Conservation (phyloP, 1,140 invertebrate species). For the Agrypnia vestita region DNA sequence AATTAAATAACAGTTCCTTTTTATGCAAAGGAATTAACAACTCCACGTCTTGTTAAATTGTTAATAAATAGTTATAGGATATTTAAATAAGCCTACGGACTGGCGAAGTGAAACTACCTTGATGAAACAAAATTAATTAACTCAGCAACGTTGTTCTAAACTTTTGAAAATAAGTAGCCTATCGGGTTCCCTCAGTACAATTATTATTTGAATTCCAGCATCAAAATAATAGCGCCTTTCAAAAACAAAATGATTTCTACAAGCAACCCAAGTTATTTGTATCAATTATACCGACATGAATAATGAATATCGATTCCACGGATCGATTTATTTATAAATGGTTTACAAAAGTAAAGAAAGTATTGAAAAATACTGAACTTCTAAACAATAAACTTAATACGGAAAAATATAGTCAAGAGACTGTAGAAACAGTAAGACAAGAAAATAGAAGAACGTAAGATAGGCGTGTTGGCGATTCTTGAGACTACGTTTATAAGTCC, state of each 20-base stretch:
- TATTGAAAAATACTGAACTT: too few relatives aligned
- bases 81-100: constrained; percentile 24
- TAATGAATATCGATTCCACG: too few relatives aligned
- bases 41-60: constrained; percentile 17
- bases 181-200: constrained; percentile 1
- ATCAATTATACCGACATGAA: too few relatives aligned
- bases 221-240: neutral
- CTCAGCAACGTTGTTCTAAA: constrained; percentile 21
- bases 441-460: too few relatives aligned
- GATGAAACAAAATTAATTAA: constrained; percentile 43
- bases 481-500: too few relatives aligned
- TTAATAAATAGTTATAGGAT: constrained; percentile 38
- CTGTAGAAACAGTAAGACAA: too few relatives aligned
- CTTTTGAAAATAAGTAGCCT: constrained; percentile 33
- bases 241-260: neutral
- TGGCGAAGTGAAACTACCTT: constrained; percentile 18
- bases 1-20: constrained; percentile 16
- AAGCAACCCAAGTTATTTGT: too few relatives aligned
- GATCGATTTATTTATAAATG: too few relatives aligned
- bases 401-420: too few relatives aligned
- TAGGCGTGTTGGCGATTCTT: too few relatives aligned
- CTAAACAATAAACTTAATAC: too few relatives aligned
- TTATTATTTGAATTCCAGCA: neutral
- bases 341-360: too few relatives aligned
- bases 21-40: constrained; percentile 23